These are phyloP conservation scores for Frankliniella intonsa DNA, from an alignment of 2,888 invertebrate genomes.

Conservation along the genomic window DNA sequence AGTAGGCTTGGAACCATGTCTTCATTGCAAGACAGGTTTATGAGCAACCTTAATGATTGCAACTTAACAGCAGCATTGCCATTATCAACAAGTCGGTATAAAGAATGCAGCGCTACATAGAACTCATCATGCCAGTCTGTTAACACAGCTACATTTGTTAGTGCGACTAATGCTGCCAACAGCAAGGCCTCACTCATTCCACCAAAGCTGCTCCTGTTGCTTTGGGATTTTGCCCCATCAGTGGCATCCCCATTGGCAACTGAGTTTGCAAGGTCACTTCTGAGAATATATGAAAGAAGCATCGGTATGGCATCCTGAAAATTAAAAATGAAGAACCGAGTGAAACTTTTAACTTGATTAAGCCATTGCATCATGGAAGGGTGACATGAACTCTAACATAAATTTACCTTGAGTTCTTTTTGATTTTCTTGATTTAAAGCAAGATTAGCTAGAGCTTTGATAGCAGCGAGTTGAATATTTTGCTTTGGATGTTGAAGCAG, in stretches of 20 bases:
- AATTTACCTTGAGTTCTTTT: slow-evolving; percentile 48
- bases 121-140: slow-evolving; percentile 51
- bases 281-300: slow-evolving; percentile 46
- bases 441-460: slow-evolving; percentile 52
- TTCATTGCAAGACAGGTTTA: slow-evolving; percentile 56
- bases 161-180: slow-evolving; percentile 50
- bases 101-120: slow-evolving; percentile 47
- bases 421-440: slow-evolving; percentile 52
- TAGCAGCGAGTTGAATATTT: slow-evolving; percentile 47
- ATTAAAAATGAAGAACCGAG: not conserved
- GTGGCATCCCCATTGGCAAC: not conserved
- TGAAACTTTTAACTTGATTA: not conserved
- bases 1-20: slow-evolving; percentile 55
- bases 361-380: not conserved
- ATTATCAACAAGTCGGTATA: slow-evolving; percentile 49
- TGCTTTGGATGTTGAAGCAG: slow-evolving; percentile 30
- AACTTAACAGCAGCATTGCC: slow-evolving; percentile 46
- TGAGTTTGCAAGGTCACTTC: slow-evolving; percentile 39
- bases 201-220: not conserved
- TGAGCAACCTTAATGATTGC: slow-evolving; percentile 53
- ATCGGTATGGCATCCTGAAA: slow-evolving; percentile 49
- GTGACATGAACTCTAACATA: slow-evolving; percentile 23
- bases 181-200: slow-evolving; percentile 45
- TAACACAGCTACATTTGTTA: slow-evolving; percentile 52
- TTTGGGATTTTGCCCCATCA: not conserved